These are phyloP conservation scores for Caenorhabditis uteleia DNA, from an alignment of 2,888 invertebrate genomes.

Conservation along the genomic window DNA sequence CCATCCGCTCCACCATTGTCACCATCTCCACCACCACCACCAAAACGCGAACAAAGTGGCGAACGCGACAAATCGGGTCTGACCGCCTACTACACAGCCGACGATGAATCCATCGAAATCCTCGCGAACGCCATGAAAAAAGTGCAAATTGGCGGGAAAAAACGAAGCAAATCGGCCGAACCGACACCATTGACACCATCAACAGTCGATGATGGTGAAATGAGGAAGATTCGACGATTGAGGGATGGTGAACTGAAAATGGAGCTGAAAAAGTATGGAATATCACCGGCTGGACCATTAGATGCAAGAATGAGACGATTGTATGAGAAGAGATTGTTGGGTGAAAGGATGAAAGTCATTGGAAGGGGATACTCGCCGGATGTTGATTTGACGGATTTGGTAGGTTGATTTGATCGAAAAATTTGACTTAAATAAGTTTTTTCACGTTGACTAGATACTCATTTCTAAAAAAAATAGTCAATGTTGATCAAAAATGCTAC, in stretches of 20 bases:
- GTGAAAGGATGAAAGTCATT: slow-evolving; percentile 18
- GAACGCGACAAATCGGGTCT: slow-evolving; percentile 10
- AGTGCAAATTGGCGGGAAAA: neutral
- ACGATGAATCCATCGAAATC: slow-evolving; percentile 20
- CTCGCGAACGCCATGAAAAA: slow-evolving; percentile 11
- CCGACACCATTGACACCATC: slow-evolving; percentile 20
- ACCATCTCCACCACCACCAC: slow-evolving; percentile 7
- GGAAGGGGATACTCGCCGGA: slow-evolving; percentile 26
- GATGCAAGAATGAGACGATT: slow-evolving; percentile 45
- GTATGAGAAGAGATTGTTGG: slow-evolving; percentile 55
- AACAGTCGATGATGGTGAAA: slow-evolving; percentile 35
- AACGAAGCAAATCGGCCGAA: slow-evolving; percentile 2
- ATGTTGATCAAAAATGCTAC: too few species aligned
- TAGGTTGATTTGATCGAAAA: slow-evolving; percentile 9
- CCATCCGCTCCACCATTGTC: slow-evolving; percentile 38
- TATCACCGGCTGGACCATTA: slow-evolving; percentile 52
- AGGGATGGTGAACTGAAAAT: slow-evolving; percentile 31
- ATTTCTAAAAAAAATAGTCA: too few species aligned
- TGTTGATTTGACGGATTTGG: slow-evolving; percentile 8
- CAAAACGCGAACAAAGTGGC: slow-evolving; percentile 6
- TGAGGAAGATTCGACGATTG: slow-evolving; percentile 30
- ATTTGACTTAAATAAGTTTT: neutral
- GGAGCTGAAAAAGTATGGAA: slow-evolving; percentile 46
- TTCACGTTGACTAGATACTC: too few species aligned
- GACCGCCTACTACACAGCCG: slow-evolving; percentile 31